Base-by-base conservation (phyloP, 2,113 vertebrate species). In the Lepisosteus oculatus region DNA sequence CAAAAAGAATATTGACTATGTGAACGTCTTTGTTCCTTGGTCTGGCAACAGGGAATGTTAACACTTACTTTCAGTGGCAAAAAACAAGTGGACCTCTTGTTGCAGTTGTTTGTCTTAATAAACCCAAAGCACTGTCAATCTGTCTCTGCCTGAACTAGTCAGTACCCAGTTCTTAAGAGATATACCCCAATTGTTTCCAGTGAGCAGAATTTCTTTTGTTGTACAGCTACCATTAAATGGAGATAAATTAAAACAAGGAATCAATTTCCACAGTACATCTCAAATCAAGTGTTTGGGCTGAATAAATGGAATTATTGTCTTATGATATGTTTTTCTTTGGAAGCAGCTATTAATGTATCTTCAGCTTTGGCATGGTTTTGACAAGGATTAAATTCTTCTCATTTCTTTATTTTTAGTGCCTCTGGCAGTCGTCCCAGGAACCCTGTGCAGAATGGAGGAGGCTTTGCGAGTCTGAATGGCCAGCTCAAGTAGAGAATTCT, bases 201-300 rank as follows among this genome's bases (percentile, higher is more conserved):
- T 82, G 74, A 72, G 55, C 64, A 68, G 76, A 84, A 83, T 76
- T 87, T 83, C 79, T 51, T 70, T 73, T 70, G 77, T 69, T 81
- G 70, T 73, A 72, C 7, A 45, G 84, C 85, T 87, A 87, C 85
- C 81, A 77, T 56, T 85, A 84, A 86, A 85, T 72, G 47, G 77
- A 89, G 85, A 88, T 77, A 74, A 81, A 87, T 70, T 75, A 75
- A 85, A 89, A 83, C 76, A 85, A 84, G 80, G 83, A 79, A 82
- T 85, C 70, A 55, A 51, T 81, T 89, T 90, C 77, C 61, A 78
- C 47, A 51, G 73, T 56, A 65, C 44, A 43, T 74, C 63, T 2
- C 62, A 64, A 11, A 64, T 59, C 11, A 81, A 85, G 78, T 67
- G 78, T 80, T 42, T 44, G 0, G 29, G 4, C 76, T 70, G 74